phyloP scores from a whole-genome alignment of 2,888 invertebrate species.

The Podabrus alpinus region DNA sequence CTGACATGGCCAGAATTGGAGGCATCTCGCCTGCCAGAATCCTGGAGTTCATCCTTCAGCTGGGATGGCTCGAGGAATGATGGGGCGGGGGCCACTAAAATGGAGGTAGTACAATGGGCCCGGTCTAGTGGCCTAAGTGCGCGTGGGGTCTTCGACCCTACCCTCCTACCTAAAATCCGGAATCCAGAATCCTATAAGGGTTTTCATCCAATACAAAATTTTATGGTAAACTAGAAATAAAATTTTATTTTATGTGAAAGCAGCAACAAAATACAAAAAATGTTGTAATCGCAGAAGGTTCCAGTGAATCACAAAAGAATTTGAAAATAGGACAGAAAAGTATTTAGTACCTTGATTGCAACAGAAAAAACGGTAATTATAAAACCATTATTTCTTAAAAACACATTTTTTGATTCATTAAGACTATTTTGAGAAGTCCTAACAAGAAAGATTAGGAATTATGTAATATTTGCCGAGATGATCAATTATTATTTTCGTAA shows the following conservation, averaged over 20 bases:
- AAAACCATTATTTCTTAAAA: background rate
- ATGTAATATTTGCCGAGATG: background rate
- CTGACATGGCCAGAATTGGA: too few relatives aligned
- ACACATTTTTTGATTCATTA: background rate
- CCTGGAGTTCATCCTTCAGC: too few relatives aligned
- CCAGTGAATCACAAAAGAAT: background rate
- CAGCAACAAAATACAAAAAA: background rate
- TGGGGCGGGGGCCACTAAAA: too few relatives aligned
- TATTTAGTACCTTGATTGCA: background rate
- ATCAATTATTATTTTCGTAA: background rate
- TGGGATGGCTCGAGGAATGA: too few relatives aligned
- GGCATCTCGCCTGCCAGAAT: too few relatives aligned
- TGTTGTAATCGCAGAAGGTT: background rate
- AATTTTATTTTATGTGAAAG: background rate
- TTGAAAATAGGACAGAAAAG: background rate
- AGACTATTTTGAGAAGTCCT: background rate
- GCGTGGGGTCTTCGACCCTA: too few relatives aligned
- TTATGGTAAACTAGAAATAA: background rate
- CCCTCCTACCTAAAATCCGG: too few relatives aligned
- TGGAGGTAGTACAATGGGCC: too few relatives aligned
- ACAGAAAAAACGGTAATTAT: background rate
- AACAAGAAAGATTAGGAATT: background rate
- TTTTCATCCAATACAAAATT: too few relatives aligned
- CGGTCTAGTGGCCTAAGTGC: too few relatives aligned
- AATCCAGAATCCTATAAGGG: too few relatives aligned